phyloP scores from a whole-genome alignment of 2,797 vertebrate genomes.

The Gadopsis marmoratus region DNA sequence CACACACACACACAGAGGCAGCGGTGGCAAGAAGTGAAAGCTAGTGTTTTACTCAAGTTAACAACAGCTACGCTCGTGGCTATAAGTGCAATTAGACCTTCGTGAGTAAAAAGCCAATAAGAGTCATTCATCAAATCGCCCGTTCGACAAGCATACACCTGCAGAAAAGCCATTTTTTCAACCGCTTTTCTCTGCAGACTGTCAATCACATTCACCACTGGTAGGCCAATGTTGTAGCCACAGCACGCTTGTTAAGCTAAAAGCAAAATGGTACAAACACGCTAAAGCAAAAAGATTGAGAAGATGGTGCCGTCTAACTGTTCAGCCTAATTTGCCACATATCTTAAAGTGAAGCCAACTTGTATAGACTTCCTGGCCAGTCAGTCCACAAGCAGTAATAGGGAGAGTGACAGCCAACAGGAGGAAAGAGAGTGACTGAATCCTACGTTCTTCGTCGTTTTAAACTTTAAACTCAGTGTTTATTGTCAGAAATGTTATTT shows the following conservation, averaged over 20 bases:
- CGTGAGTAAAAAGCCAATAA: background rate
- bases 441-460: no score
- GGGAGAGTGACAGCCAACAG: no score
- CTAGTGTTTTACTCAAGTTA: background rate
- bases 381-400: no score
- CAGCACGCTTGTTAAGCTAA: background rate
- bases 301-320: background rate
- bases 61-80: background rate
- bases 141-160: background rate
- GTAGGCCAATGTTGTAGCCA: no score
- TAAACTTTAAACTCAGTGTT: no score
- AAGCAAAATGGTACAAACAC: background rate
- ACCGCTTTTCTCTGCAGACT: background rate
- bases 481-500: background rate
- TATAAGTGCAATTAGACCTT: constrained; percentile 9
- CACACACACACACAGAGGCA: background rate
- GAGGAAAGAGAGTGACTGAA: no score
- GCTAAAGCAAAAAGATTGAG: background rate
- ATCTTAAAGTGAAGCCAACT: background rate
- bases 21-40: background rate
- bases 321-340: background rate
- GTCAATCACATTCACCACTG: background rate
- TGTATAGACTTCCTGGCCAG: background rate
- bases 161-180: background rate
- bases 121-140: background rate